Conservation (phyloP, 2,888 invertebrate species). For the Cantharis rufa region DNA sequence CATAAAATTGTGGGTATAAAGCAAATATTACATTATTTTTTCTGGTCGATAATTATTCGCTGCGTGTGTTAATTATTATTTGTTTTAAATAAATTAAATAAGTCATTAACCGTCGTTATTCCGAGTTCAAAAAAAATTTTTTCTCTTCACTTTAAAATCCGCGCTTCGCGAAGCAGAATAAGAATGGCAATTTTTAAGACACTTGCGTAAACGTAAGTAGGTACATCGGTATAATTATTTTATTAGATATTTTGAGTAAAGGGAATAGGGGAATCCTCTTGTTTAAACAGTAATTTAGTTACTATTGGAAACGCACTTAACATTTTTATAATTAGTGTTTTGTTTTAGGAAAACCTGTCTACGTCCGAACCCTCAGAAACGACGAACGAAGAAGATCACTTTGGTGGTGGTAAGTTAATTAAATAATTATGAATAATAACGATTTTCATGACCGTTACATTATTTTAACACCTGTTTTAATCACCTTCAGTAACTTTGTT, state of each 20-base stretch:
- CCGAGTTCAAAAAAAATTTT: neutral
- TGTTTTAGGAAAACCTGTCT: constrained; percentile 71
- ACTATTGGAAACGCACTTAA: neutral
- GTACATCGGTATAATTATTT: neutral
- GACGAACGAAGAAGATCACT: constrained; percentile 72
- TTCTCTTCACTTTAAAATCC: neutral
- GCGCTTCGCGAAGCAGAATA: constrained; percentile 34
- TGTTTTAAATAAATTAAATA: neutral
- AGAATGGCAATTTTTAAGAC: constrained; percentile 10
- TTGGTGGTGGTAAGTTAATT: constrained; percentile 62
- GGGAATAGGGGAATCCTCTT: neutral
- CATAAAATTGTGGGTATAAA: neutral
- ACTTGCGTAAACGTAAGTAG: constrained; percentile 10
- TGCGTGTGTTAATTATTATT: neutral
- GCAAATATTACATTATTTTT: neutral
- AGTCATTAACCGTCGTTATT: neutral
- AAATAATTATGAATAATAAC: constrained; percentile 24
- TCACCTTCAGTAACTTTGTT: constrained; percentile 18
- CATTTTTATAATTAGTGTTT: constrained; percentile 32
- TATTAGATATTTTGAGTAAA: neutral
- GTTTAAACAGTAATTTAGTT: neutral
- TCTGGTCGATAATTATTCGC: neutral
- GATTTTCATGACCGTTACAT: constrained; percentile 28
- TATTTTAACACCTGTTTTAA: constrained; percentile 26
- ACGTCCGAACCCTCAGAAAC: constrained; percentile 69